Conservation (phyloP, 2,113 vertebrate genomes). For the Ascaphus truei region DNA sequence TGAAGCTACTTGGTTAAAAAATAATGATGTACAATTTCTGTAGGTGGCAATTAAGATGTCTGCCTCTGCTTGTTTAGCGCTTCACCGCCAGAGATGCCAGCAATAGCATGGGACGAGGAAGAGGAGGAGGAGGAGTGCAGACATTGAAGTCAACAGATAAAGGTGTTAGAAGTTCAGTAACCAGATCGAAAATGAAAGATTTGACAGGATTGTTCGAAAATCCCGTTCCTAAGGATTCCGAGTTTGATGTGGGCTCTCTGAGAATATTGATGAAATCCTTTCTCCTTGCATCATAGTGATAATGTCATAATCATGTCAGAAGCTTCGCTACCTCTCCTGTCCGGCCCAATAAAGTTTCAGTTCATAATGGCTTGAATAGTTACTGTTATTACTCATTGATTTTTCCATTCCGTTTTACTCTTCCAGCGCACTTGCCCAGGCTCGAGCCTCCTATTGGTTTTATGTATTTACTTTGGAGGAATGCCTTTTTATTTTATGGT, state of each 20-base stretch:
- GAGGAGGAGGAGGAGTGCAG: no score
- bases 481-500: conserved; percentile 31
- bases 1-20: no score
- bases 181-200: no score
- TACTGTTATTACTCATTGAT: conserved; percentile 44
- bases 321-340: conserved; percentile 23
- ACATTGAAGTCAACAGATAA: no score
- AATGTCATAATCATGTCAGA: conserved; percentile 45
- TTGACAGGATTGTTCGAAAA: no score
- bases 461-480: conserved; percentile 28
- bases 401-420: conserved; percentile 35
- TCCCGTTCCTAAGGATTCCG: conserved; percentile 11
- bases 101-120: no score
- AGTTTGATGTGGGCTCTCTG: conserved; percentile 46
- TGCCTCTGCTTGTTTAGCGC: no score
- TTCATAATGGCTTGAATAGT: conserved; percentile 44
- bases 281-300: conserved; percentile 52
- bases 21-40: no score
- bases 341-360: conserved; percentile 40
- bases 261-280: conserved; percentile 46
- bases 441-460: conserved; percentile 16
- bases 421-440: conserved; percentile 11
- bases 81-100: no score
- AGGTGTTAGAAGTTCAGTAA: no score
- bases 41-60: no score